These are phyloP conservation scores for Cantharis flavilabris DNA, from an alignment of 2,888 invertebrate genomes.

Conservation along the genomic window DNA sequence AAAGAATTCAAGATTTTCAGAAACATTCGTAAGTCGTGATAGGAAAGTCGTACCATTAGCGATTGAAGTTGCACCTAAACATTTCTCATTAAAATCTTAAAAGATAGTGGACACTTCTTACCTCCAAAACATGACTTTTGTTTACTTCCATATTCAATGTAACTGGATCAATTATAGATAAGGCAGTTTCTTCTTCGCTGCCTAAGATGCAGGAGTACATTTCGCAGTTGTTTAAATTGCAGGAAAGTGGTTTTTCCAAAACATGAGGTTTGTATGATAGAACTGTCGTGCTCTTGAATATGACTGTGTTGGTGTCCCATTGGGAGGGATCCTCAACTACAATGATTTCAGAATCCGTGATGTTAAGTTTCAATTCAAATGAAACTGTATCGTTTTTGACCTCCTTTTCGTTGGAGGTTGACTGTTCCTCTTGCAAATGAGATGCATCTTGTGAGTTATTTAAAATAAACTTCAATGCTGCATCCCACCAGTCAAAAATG, in stretches of 20 bases:
- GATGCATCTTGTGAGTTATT: slow-evolving; percentile 43
- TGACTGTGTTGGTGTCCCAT: slow-evolving; percentile 91
- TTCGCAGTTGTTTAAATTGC: slow-evolving; percentile 88
- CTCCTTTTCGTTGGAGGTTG: slow-evolving; percentile 7
- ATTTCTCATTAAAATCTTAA: neutral
- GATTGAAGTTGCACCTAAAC: slow-evolving; percentile 70
- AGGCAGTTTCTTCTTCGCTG: slow-evolving; percentile 83
- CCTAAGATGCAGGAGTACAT: slow-evolving; percentile 90
- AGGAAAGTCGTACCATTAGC: slow-evolving; percentile 84
- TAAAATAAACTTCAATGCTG: slow-evolving; percentile 78
- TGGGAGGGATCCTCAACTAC: slow-evolving; percentile 89
- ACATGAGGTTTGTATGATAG: slow-evolving; percentile 76
- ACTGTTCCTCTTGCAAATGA: slow-evolving; percentile 34
- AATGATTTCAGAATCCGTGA: slow-evolving; percentile 94
- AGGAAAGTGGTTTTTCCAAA: slow-evolving; percentile 76
- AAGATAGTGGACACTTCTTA: slow-evolving; percentile 7
- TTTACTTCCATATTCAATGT: slow-evolving; percentile 75
- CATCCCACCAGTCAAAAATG: slow-evolving; percentile 92
- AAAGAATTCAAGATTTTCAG: slow-evolving; percentile 84
- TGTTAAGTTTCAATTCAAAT: slow-evolving; percentile 87
- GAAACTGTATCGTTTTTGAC: slow-evolving; percentile 51
- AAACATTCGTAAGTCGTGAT: slow-evolving; percentile 92
- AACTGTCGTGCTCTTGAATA: slow-evolving; percentile 90
- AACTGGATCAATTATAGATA: slow-evolving; percentile 93
- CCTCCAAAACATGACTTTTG: slow-evolving; percentile 59